Evolutionary conservation across 2,888 invertebrate genomes (phyloP), one percentile per base, ranked within the genome.

Genomic region (Orthosia gothica): DNA sequence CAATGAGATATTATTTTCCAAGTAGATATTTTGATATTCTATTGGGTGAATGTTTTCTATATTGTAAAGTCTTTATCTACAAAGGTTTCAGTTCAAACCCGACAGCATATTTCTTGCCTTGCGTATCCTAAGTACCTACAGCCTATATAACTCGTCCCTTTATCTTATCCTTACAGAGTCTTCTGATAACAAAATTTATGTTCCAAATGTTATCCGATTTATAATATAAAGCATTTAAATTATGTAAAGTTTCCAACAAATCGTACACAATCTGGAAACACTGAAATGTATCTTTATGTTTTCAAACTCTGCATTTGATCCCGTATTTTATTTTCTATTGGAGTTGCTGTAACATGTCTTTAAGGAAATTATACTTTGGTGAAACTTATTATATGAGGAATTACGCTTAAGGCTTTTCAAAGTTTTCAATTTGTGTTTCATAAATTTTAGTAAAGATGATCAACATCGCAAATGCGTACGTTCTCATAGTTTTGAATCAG

Each of bases 171-270:
- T 66, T 78, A 74, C 81, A 86, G 81, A 86, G 88, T 88, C 88
- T 88, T 88, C 76, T 82, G 90, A 91, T 92, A 91, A 91, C 88
- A 85, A 75, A 89, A 91, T 91, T 88, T 91, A 91, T 88, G 79
- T 87, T 86, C 77, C 66, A 71, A 82, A 74, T 70, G 79, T 76
- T 88, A 87, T 85, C 84, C 72, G 71, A 68, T 72, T 68, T 66
- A 58, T 77, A 77, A 83, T 72, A 77, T 85, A 82, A 77, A 82
- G 65, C 76, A 76, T 87, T 87, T 80, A 82, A 78, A 83, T 82
- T 81, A 82, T 79, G 74, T 84, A 83, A 82, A 81, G 74, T 87
- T 78, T 79, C 73, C 77, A 76, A 81, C 72, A 86, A 84, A 84
- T 74, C 71, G 74, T 73, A 72, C 63, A 58, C 75, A 81, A 76